phyloP scores from a whole-genome alignment of 2,888 invertebrate genomes.

The Opisthograptis luteolata region DNA sequence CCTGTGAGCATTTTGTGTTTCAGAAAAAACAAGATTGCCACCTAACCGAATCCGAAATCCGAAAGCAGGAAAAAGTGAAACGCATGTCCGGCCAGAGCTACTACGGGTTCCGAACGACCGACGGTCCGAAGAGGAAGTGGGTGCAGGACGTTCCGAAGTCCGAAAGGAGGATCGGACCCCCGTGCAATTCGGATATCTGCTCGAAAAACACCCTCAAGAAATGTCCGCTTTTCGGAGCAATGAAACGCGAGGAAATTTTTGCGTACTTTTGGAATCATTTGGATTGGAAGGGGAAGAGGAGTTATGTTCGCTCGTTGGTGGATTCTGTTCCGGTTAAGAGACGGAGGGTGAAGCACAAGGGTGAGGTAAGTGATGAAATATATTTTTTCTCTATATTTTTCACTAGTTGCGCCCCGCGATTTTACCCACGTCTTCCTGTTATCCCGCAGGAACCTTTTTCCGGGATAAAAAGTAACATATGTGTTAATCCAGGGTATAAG shows the following conservation, averaged over 20 bases:
- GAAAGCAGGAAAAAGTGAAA: constrained; percentile 58
- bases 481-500: too few species aligned
- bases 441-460: too few species aligned
- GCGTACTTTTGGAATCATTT: constrained; percentile 61
- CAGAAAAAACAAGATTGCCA: constrained; percentile 47
- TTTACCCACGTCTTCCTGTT: too few species aligned
- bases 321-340: constrained; percentile 57
- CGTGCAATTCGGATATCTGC: constrained; percentile 55
- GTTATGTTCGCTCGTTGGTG: constrained; percentile 51
- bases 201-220: constrained; percentile 42
- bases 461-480: too few species aligned
- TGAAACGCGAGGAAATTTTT: constrained; percentile 51
- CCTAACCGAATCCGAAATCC: constrained; percentile 48
- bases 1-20: too few species aligned
- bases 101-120: constrained; percentile 54
- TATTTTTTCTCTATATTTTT: too few species aligned
- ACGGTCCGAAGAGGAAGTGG: constrained; percentile 50
- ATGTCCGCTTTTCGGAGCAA: constrained; percentile 49
- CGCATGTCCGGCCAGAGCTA: constrained; percentile 67
- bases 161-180: constrained; percentile 54
- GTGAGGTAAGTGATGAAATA: too few species aligned
- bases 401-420: too few species aligned
- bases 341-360: constrained; percentile 49
- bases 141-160: constrained; percentile 64
- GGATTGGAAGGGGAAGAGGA: constrained; percentile 60